These are phyloP conservation scores for Apodemus sylvaticus DNA, from an alignment of 2,113 vertebrate species.

Conservation along the genomic window DNA sequence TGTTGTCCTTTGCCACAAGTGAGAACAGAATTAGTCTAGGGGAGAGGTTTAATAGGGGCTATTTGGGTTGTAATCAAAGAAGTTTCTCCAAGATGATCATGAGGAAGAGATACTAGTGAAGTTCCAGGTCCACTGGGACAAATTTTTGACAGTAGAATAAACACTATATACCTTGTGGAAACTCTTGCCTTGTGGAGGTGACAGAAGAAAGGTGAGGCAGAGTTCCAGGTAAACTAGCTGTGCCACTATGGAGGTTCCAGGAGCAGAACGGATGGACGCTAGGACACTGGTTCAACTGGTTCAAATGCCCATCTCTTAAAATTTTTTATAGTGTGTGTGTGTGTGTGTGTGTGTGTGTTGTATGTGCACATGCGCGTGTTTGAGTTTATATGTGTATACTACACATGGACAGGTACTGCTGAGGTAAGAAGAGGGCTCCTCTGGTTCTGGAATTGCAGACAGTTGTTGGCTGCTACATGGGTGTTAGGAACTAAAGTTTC, in stretches of 20 bases:
- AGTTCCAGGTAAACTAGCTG: neutral
- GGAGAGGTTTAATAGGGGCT: neutral
- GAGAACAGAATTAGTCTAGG: neutral
- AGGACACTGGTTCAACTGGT: too few relatives aligned
- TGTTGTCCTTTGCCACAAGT: neutral
- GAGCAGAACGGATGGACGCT: neutral
- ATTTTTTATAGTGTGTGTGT: neutral
- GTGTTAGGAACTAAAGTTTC: neutral
- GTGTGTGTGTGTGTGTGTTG: neutral
- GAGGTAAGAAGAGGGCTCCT: neutral
- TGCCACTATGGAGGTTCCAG: neutral
- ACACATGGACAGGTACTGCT: neutral
- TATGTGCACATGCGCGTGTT: fast-evolving
- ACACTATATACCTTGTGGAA: neutral
- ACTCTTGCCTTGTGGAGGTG: neutral
- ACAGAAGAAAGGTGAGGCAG: neutral
- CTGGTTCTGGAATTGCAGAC: neutral
- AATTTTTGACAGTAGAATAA: neutral
- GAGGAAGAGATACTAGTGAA: neutral
- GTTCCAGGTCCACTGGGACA: neutral
- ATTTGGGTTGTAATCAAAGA: neutral
- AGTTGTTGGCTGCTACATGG: neutral
- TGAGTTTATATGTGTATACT: neutral
- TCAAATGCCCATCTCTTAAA: neutral
- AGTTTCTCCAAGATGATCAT: neutral